Base-by-base conservation (phyloP, 2,797 vertebrate genomes). In the Urosaurus nigricauda region DNA sequence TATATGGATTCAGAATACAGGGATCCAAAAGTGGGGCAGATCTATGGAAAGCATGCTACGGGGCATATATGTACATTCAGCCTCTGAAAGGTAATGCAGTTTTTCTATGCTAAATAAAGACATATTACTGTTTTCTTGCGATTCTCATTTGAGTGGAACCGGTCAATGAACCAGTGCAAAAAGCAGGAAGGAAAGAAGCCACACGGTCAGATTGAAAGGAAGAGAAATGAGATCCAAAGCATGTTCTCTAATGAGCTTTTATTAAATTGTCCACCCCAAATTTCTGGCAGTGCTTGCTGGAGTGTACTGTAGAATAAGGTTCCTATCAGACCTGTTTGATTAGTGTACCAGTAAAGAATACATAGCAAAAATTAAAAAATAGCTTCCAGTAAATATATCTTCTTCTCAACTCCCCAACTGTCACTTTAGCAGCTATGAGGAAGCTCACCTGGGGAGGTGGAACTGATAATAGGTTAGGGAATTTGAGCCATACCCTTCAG, bases 61-160 rank as follows among this genome's bases (percentile, higher is more conserved):
- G 21, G 43, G 14, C 43, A 37, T 24, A 37, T 24, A n/a, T 43
- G 9, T 79, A 84, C 63, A 13, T 63, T 85, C 63, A 81, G 21
- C 4, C 12, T 35, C 17, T 2, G 17, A 43, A 56, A 68, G 26
- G 11, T 47, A 40, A 56, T 79, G 26, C 51, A 84, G 8, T 83
- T 86, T 86, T 86, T 53, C 73, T n/a, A n/a, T n/a, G 60, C 13
- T 75, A n/a, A 89, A 89, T 89, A 89, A 89, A 89, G 21, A 26
- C 9, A 40, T 21, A 58, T 56, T 56, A 68, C 47, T 65, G 47
- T 81, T 83, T 82, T 26, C 47, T 63, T 5, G 5, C 56, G 35
- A 63, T 40, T 2, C 47, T 83, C 53, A 84, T 88, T 84, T 74
- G 56, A 65, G 7, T 43, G 56, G 32, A 65, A 26, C 13, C 24